Base-by-base conservation (phyloP, 2,888 invertebrate species). In the Zelleria hepariella region DNA sequence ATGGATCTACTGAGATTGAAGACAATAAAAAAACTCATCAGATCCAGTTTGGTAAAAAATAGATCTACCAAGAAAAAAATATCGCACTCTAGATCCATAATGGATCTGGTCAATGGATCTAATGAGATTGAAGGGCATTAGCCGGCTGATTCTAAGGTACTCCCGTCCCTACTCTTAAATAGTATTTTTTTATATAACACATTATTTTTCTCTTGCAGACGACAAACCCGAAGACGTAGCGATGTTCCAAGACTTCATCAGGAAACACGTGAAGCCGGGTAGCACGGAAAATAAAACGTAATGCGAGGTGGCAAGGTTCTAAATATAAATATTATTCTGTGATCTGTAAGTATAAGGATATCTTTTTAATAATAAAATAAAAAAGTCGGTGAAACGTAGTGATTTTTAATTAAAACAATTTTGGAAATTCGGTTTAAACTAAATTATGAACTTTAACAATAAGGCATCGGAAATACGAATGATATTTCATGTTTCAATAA, bases 181-280 rank as follows among this genome's bases (percentile, higher is more conserved):
- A n/a, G n/a, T n/a, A n/a, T n/a, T n/a, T n/a, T n/a, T n/a, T n/a
- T n/a, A n/a, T n/a, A n/a, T n/a, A n/a, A n/a, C n/a, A n/a, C n/a
- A 42, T 42, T 42, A 42, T 5, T 10, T 2, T 15, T 5, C 32
- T 42, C 32, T 42, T 79, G 54, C 74, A 85, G 87, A 86, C 61
- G 87, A 87, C 58, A 80, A 77, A 61, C 84, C 82, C 1, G 77
- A 80, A 62, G 88, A 88, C 56, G 86, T 86, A 0, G 73, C 75
- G 1, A 78, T 76, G 65, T 86, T 88, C 65, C 82, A 86, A 64
- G 86, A 86, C 54, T 88, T 88, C 60, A 67, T 86, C 15, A 74
- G 71, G n/a, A 88, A 86, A 68, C 87, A 88, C 47, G 75, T 84
- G 5, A 81, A 81, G 64, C 83, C 86, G 47, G 71, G 61, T 2